Evolutionary conservation across 1,140 invertebrate genomes (phyloP).

Genomic region (Asobara japonica): DNA sequence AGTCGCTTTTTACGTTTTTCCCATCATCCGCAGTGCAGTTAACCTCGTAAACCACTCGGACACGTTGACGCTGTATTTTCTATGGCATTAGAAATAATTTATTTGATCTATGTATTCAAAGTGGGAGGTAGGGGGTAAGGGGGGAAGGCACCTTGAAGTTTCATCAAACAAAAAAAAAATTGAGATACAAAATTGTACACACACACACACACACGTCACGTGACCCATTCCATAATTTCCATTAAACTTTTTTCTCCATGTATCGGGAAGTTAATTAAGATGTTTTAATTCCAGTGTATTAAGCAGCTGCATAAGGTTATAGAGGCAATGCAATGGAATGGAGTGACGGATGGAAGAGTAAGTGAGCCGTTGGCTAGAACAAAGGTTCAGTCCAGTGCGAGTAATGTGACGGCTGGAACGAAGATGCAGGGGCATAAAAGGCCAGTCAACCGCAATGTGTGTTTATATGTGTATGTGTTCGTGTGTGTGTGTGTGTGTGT

Average conservation of each 20-base stretch:
- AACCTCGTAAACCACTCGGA: not conserved
- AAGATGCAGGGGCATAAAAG: slow-evolving; percentile 35
- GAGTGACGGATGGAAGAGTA: not conserved
- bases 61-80: not conserved
- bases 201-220: too few relatives aligned
- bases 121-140: not conserved
- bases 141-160: too few relatives aligned
- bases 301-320: not conserved
- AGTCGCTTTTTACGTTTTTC: not conserved
- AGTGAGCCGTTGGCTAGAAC: not conserved
- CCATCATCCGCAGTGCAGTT: not conserved
- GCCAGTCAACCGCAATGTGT: slow-evolving; percentile 8
- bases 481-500: not conserved
- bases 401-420: slow-evolving; percentile 35
- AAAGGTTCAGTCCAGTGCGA: slow-evolving; percentile 1
- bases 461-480: too few relatives aligned
- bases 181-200: too few relatives aligned
- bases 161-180: too few relatives aligned
- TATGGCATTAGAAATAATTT: not conserved
- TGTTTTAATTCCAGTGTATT: not conserved
- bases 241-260: too few relatives aligned
- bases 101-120: not conserved
- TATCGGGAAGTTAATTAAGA: too few relatives aligned
- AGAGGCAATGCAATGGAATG: not conserved
- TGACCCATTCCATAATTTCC: too few relatives aligned